Evolutionary conservation across 2,888 invertebrate genomes (phyloP), one percentile per base, ranked within the genome.

Genomic region (Drosophila rubida): DNA sequence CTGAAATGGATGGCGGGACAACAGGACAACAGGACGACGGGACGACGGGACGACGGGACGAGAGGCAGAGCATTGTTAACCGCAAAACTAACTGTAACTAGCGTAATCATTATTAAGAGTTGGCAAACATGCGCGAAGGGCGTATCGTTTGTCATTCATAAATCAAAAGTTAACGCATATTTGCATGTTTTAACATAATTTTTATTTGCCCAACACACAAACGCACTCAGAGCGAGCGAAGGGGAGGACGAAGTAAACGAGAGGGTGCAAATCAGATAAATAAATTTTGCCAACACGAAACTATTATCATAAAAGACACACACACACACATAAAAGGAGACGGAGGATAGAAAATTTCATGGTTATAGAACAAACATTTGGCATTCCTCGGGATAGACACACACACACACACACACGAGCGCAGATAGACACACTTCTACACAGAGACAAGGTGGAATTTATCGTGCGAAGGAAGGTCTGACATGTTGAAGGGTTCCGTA

Each of bases 171-270:
- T 81, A 89, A 89, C 78, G 87, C 84, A 86, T 88, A 89, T 89
- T 89, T 88, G 89, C 90, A 90, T 90, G 90, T 90, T 84, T 88
- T 87, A 88, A 80, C 89, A 88, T 90, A 90, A 89, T 90, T 88
- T 81, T 84, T 81, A 89, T 90, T 82, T 88, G 77, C 78, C 83
- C 53, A 64, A 63, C 27, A 50, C 32, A 49, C 11, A 6, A 13
- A 27, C 6, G 14, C 6, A 30, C 23, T 39, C 11, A 22, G 9
- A n/a, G 23, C 13, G 16, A 25, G 37, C n/a, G 11, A 27, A 27
- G 27, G 13, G 6, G 32, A 23, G 14, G 51, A n/a, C 2, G 19
- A 42, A 39, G 50, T 30, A 44, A 41, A 22, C 35, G 39, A 49
- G 42, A 61, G 63, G 55, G 53, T 51, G 63, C 49, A 78, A 87